Evolutionary conservation across 2,888 invertebrate genomes (phyloP), one percentile per base, ranked within the genome.

Genomic region (Meta bourneti): DNA sequence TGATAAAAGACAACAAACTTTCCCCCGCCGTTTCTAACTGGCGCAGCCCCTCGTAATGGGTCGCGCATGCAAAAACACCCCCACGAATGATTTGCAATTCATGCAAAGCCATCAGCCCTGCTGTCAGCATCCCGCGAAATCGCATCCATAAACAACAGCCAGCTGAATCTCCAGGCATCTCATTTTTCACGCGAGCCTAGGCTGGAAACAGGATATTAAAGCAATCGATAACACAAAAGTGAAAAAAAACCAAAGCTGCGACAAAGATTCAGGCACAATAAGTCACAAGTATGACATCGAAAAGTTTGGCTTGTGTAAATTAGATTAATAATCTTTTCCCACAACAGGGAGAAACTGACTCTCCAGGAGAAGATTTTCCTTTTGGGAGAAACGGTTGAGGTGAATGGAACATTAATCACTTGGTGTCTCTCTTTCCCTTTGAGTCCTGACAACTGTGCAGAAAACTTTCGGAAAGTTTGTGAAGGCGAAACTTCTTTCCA

Each of bases 401-500:
- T 72, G 72, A 72, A 72, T 82, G 72, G 61, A 84, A 84, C 84
- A 84, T 84, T 75, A 84, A 84, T 84, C 84, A 84, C 61, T 75
- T 74, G 20, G 13, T 52, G 72, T 72, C 82, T 84, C 61, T 34
- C 74, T 61, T 61, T 4, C 52, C 71, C 83, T 83, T 78, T n/a
- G 78, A 51, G 34, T 34, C 49, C 75, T 13, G 75, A 34, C 75
- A 48, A 52, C 61, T 61, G 61, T 16, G 52, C 7, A 6, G 78
- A 78, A 78, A 78, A 6, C n/a, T 78, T 75, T 52, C 20, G 6
- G 13, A 61, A 11, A 16, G 11, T 16, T 61, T 61, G 11, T 9
- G 61, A 9, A 16, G 61, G 34, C 4, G 34, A 34, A 34, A 34
- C 4, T 34, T 34, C 34, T 34, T 34, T 34, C 34, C 34, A 34